Conservation (phyloP, 2,113 vertebrate species). For the Amblyornis subalaris region DNA sequence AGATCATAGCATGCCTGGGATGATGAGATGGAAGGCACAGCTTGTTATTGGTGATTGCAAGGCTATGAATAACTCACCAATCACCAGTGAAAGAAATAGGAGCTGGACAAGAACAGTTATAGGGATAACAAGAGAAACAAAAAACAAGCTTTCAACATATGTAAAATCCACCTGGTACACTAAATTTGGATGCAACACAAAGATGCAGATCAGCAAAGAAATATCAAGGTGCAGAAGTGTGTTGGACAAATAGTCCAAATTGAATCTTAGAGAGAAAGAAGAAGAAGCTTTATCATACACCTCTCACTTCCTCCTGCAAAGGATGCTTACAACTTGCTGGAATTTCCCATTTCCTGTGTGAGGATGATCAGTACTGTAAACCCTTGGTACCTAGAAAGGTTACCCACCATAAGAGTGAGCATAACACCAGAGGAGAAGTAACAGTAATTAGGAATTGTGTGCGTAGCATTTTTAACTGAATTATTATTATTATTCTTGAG, state of each 20-base stretch:
- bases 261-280: neutral
- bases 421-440: neutral
- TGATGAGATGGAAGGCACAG: neutral
- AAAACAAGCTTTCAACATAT: neutral
- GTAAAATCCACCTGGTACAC: neutral
- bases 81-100: neutral
- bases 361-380: rapidly evolving
- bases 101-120: neutral
- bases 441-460: neutral
- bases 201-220: neutral
- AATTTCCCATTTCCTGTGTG: neutral
- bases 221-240: neutral
- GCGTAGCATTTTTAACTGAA: neutral
- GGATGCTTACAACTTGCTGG: neutral
- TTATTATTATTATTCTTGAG: neutral
- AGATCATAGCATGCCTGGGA: neutral
- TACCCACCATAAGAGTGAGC: neutral
- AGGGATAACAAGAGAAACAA: neutral
- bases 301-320: neutral
- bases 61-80: neutral
- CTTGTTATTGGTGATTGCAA: neutral
- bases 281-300: neutral
- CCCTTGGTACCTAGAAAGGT: neutral
- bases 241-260: neutral
- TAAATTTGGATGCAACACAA: neutral